These are phyloP conservation scores for Orgyia antiqua DNA, from an alignment of 2,888 invertebrate genomes.

Conservation along the genomic window DNA sequence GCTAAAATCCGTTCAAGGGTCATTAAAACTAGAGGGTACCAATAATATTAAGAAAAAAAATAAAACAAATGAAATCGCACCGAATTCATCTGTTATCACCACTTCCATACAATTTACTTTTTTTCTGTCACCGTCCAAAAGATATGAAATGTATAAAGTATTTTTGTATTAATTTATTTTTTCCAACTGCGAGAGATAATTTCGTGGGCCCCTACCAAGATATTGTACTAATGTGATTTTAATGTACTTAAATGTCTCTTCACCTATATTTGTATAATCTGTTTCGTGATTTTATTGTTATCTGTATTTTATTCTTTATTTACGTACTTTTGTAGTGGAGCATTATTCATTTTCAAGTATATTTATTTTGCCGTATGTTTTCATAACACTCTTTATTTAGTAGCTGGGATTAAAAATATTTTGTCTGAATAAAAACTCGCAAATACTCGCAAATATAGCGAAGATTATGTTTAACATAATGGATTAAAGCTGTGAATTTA, in stretches of 20 bases:
- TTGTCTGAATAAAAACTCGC: constrained; percentile 5
- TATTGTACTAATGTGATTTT: constrained; percentile 75
- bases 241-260: constrained; percentile 69
- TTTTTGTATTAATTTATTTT: constrained; percentile 69
- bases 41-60: no score
- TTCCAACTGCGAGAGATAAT: constrained; percentile 61
- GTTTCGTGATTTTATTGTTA: constrained; percentile 41
- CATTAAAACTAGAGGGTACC: no score
- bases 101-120: constrained; percentile 70
- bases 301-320: constrained; percentile 31
- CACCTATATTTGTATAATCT: constrained; percentile 60
- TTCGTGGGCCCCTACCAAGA: constrained; percentile 56
- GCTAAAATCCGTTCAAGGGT: no score
- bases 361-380: constrained; percentile 18
- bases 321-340: constrained; percentile 24
- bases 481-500: constrained; percentile 9
- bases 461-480: constrained; percentile 9
- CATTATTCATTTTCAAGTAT: constrained; percentile 23
- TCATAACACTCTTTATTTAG: constrained; percentile 18
- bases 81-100: constrained; percentile 42
- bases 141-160: constrained; percentile 53
- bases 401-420: constrained; percentile 9
- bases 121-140: constrained; percentile 48
- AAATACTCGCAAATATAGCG: constrained; percentile 12
- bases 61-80: constrained; percentile 20